Conservation (phyloP, 2,113 vertebrate species). For the Bostrychus sinensis region DNA sequence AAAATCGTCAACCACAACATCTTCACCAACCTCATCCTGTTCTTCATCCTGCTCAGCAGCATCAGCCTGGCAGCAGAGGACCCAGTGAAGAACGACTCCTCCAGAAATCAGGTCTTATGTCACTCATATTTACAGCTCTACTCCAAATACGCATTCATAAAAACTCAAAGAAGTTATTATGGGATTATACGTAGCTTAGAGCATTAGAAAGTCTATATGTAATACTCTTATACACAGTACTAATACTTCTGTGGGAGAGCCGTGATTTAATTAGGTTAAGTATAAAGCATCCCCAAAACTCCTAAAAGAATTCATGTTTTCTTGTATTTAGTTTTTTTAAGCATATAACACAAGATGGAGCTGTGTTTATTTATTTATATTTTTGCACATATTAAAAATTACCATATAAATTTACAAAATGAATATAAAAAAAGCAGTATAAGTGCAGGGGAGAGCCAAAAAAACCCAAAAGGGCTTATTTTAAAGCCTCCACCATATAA, state of each 20-base stretch:
- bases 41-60: slow-evolving; percentile 99
- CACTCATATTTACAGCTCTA: background rate
- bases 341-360: too few relatives aligned
- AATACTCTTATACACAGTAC: too few relatives aligned
- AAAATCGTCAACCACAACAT: slow-evolving; percentile 97
- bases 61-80: slow-evolving; percentile 97
- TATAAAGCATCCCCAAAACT: too few relatives aligned
- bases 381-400: too few relatives aligned
- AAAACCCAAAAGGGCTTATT: too few relatives aligned
- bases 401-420: too few relatives aligned
- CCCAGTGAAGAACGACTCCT: slow-evolving; percentile 90
- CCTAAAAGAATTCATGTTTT: slow-evolving; percentile 33
- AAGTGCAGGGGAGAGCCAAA: too few relatives aligned
- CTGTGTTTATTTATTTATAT: too few relatives aligned
- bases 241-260: slow-evolving; percentile 21
- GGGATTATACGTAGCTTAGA: slow-evolving; percentile 39
- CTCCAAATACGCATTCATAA: background rate
- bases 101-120: slow-evolving; percentile 88
- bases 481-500: too few relatives aligned
- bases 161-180: too few relatives aligned
- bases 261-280: slow-evolving; percentile 46
- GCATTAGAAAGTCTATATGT: slow-evolving; percentile 34
- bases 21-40: slow-evolving; percentile 99
- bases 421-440: too few relatives aligned
- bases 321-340: slow-evolving; percentile 8